Conservation (phyloP, 2,113 vertebrate species). For the Phoenicopterus ruber region DNA sequence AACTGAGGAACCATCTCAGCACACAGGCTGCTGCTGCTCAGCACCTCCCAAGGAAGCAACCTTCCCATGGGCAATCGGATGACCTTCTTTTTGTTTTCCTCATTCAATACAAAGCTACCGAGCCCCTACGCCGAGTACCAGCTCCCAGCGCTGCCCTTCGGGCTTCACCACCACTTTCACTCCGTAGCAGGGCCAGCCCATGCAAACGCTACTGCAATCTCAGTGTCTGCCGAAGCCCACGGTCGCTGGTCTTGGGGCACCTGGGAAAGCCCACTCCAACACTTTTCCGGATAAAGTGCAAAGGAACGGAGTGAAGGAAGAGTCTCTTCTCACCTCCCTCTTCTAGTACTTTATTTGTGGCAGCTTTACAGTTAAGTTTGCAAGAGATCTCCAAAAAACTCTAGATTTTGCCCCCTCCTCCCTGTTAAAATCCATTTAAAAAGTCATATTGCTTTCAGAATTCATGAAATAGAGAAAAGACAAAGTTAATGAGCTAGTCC, state of each 20-base stretch:
- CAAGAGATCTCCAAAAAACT: not conserved
- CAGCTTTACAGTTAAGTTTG: not conserved
- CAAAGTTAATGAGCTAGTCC: not conserved
- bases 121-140: not conserved
- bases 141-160: not conserved
- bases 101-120: not conserved
- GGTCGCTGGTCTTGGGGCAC: not conserved
- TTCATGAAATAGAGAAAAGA: not conserved
- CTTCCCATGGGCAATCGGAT: not conserved
- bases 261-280: not conserved
- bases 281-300: not conserved
- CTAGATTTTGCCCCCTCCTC: not conserved
- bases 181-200: fast-evolving
- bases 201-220: not conserved
- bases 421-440: not conserved
- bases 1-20: not conserved
- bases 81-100: not conserved
- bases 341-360: not conserved
- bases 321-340: not conserved
- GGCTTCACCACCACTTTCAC: not conserved
- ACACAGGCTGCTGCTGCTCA: not conserved
- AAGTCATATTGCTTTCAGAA: not conserved
- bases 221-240: not conserved
- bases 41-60: not conserved
- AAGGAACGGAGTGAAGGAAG: not conserved